Evolutionary conservation across 2,797 vertebrate genomes (phyloP), one percentile per base, ranked within the genome.

Genomic region (Spinus olivaceus): DNA sequence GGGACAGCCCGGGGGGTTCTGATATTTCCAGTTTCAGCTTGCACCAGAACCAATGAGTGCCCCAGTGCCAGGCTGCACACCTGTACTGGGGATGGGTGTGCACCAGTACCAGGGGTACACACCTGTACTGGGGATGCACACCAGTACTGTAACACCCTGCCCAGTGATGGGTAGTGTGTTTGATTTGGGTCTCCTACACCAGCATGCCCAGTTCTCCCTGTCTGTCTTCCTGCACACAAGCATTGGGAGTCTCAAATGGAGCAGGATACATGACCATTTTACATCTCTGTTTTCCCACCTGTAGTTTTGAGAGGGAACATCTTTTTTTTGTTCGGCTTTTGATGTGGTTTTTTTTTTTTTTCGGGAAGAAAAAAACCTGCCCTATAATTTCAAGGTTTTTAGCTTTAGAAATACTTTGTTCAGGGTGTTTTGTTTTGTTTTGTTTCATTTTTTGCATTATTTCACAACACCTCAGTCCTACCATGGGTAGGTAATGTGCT

Each of bases 351-450:
- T 42, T 73, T 56, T 57, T 42, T 65, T 42, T 59, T 42, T n/a
- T 12, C 21, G 3, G 8, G 28, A 51, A 35, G 57, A 59, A 85
- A 85, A 85, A 61, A 77, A 2, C 7, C 54, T 84, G 37, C 53
- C 60, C 57, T 94, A 66, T 73, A 82, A 87, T 92, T 87, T 93
- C 73, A 86, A 93, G 81, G 59, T 2, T 88, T 95, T 84, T 64
- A 81, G 56, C 61, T 39, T 77, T 49, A 61, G 46, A 80, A 87
- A 74, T 67, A 67, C 57, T 83, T 91, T 65, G 50, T 91, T 92
- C 57, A 14, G 46, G 16, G 49, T 64, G 51, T 87, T 93, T 94
- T 93, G 50, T 89, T 93, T 94, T 93, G 50, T 89, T 94, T 95
- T 92, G 42, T 93, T 96, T 95, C 46, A 33, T 89, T 91, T 91